A percentile compares a stretch with the other conserved stretches of the same genome.
These are phyloP conservation scores for Drosophila dunni DNA, from an alignment of 1,140 invertebrate genomes.

Conservation along the genomic window DNA sequence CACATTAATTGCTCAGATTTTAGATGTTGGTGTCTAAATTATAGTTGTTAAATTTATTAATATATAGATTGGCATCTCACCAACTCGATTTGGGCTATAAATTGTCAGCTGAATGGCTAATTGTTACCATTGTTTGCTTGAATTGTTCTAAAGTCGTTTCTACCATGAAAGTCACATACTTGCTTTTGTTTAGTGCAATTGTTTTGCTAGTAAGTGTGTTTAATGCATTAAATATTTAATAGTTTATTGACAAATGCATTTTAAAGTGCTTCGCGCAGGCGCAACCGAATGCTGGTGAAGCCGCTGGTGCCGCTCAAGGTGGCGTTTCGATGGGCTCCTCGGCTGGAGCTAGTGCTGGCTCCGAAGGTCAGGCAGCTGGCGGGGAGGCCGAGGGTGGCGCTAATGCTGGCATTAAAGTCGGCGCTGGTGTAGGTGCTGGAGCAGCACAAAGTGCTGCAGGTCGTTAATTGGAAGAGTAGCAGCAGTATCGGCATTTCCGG, in stretches of 20 bases:
- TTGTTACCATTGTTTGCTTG: background rate
- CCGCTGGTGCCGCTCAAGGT: slow-evolving; percentile 42
- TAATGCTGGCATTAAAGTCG: slow-evolving; percentile 29
- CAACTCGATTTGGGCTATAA: slow-evolving; percentile 22
- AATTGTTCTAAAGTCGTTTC: background rate
- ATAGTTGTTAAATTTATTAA: background rate
- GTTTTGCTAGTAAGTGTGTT: slow-evolving; percentile 41
- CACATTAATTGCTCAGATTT: slow-evolving; percentile 18
- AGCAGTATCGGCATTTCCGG: slow-evolving; percentile 13
- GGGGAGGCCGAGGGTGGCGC: slow-evolving; percentile 40
- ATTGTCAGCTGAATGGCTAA: slow-evolving; percentile 3
- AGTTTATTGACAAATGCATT: background rate
- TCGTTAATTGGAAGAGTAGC: background rate
- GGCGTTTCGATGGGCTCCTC: slow-evolving; percentile 30
- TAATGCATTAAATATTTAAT: background rate
- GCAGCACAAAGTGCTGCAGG: slow-evolving; percentile 27
- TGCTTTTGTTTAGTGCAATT: slow-evolving; percentile 8
- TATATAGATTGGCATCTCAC: slow-evolving; percentile 8
- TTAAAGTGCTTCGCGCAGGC: slow-evolving; percentile 39
- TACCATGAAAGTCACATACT: slow-evolving; percentile 42
- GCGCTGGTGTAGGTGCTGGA: slow-evolving; percentile 37
- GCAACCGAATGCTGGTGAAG: slow-evolving; percentile 27
- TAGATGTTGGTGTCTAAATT: background rate
- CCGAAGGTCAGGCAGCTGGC: slow-evolving; percentile 24
- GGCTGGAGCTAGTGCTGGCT: slow-evolving; percentile 30